Percentiles rank a stretch among this genome's conserved stretches.
These are phyloP conservation scores for Hyla sarda DNA, from an alignment of 2,113 vertebrate genomes.

Conservation along the genomic window DNA sequence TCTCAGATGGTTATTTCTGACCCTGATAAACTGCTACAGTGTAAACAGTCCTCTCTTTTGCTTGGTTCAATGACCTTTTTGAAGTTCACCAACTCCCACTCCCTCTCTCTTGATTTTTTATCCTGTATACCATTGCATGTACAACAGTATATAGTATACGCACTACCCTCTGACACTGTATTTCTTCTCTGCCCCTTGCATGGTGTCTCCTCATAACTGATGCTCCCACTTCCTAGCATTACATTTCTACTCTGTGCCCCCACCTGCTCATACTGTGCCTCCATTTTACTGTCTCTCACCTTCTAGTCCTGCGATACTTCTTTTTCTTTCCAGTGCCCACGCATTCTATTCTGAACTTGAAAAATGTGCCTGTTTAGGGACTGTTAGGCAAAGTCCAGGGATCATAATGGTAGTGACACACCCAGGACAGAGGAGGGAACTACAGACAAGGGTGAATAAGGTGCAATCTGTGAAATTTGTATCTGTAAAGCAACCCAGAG, in stretches of 20 bases:
- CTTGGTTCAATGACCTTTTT: neutral
- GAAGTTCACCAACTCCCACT: neutral
- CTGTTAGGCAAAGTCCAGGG: conserved; percentile 46
- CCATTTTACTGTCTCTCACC: conserved; percentile 2
- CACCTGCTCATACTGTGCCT: neutral
- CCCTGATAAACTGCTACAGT: neutral
- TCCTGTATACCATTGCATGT: neutral
- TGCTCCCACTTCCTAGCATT: neutral
- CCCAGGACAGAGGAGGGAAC: conserved; percentile 51
- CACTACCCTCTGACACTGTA: neutral
- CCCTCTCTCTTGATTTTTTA: neutral
- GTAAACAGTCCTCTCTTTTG: neutral
- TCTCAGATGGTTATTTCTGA: neutral
- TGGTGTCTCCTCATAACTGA: neutral
- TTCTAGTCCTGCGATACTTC: neutral
- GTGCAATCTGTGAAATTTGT: neutral
- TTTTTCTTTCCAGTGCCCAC: neutral
- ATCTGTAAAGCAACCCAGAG: neutral
- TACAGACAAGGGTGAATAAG: neutral
- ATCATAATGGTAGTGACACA: conserved; percentile 23
- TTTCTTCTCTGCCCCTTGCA: neutral
- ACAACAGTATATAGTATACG: neutral
- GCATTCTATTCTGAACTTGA: conserved; percentile 4
- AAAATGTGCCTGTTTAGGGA: conserved; percentile 37
- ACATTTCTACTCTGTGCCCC: neutral